phyloP scores from a whole-genome alignment of 2,797 vertebrate species.

The Somateria mollissima region DNA sequence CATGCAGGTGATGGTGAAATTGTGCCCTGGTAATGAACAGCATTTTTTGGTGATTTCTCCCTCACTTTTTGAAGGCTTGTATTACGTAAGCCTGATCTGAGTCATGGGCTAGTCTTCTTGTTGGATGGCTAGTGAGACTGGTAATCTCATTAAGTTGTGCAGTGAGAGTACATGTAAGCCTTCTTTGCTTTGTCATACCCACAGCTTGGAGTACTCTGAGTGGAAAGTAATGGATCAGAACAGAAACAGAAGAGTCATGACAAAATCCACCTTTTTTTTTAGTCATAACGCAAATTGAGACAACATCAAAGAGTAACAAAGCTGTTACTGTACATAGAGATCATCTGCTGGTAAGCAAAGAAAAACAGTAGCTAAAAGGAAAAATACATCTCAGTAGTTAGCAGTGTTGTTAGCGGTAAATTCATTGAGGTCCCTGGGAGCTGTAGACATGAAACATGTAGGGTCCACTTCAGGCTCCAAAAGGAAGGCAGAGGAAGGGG shows the following conservation, averaged over 20 bases:
- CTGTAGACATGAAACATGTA: neutral
- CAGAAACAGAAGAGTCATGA: neutral
- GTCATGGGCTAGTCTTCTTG: neutral
- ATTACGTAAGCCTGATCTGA: neutral
- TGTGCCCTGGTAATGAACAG: fast-evolving
- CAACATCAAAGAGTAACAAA: neutral
- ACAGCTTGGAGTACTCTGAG: fast-evolving
- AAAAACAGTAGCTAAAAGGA: neutral
- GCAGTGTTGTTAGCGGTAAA: fast-evolving
- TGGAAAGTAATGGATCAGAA: neutral
- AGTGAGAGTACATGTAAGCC: neutral
- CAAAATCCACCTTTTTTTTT: neutral
- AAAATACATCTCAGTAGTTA: fast-evolving
- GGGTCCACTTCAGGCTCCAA: neutral
- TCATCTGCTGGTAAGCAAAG: neutral
- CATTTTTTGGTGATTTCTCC: neutral
- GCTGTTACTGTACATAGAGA: neutral
- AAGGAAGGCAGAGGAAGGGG: neutral
- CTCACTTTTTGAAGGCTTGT: neutral
- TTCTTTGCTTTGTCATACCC: neutral
- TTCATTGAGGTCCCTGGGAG: neutral
- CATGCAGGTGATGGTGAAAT: neutral
- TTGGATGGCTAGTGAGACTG: neutral
- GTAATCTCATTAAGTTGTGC: neutral
- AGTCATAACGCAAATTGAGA: neutral